Percentiles rank a stretch among this genome's conserved stretches.
These are phyloP conservation scores for Enteromius thamalakanensis DNA, from an alignment of 2,797 vertebrate genomes.

Conservation along the genomic window DNA sequence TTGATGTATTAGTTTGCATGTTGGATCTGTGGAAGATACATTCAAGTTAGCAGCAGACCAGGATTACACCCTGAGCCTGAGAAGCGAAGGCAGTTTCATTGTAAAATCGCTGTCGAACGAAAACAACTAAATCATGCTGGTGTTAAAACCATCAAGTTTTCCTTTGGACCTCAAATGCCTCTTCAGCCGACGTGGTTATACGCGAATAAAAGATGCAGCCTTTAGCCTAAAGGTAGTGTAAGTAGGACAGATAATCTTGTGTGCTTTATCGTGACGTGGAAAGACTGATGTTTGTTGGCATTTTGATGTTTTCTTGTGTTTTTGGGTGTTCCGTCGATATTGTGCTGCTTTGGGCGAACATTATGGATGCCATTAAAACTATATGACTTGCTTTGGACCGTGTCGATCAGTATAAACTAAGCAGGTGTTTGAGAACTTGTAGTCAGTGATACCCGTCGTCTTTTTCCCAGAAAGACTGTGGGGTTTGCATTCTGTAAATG, in stretches of 20 bases:
- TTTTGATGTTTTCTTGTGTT: constrained; percentile 59
- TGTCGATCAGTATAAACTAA: constrained; percentile 53
- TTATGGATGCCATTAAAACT: constrained; percentile 47
- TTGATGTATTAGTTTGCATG: constrained; percentile 70
- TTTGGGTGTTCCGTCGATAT: constrained; percentile 59
- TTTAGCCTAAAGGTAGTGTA: constrained; percentile 51
- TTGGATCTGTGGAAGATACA: constrained; percentile 77
- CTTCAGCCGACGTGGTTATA: constrained; percentile 36
- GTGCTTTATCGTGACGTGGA: constrained; percentile 58
- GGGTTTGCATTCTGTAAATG: constrained; percentile 52
- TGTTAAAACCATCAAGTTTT: constrained; percentile 32
- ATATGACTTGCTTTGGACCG: constrained; percentile 49
- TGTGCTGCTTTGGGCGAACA: constrained; percentile 60
- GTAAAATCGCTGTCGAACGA: constrained; percentile 51
- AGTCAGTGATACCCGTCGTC: constrained; percentile 49
- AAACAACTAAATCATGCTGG: constrained; percentile 23
- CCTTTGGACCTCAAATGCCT: constrained; percentile 46
- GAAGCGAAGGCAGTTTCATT: constrained; percentile 58
- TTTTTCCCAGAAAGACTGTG: constrained; percentile 48
- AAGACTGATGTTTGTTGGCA: constrained; percentile 55
- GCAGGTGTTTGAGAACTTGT: constrained; percentile 42
- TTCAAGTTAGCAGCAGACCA: constrained; percentile 67
- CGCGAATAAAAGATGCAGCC: constrained; percentile 28
- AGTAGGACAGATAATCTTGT: constrained; percentile 52
- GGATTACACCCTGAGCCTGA: constrained; percentile 59